Percentiles rank a stretch among this genome's conserved stretches.
These are phyloP conservation scores for Dolichotis patagonum DNA, from an alignment of 2,113 vertebrate genomes.

Conservation along the genomic window DNA sequence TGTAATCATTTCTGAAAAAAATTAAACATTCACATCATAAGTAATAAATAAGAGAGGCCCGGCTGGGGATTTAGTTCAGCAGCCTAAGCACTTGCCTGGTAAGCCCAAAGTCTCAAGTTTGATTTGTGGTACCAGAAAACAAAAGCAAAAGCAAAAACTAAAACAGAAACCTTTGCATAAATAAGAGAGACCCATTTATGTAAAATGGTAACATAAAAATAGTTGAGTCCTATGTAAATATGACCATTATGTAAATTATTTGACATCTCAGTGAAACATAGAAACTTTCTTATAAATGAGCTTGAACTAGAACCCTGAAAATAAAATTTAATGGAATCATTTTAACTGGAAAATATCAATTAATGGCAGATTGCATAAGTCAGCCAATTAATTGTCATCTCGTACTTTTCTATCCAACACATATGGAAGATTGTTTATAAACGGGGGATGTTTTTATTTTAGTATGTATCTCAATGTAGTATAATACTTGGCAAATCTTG, in stretches of 20 bases:
- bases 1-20: slow-evolving; percentile 7
- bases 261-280: slow-evolving; percentile 83
- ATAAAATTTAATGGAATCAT: slow-evolving; percentile 72
- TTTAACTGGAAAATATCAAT: slow-evolving; percentile 85
- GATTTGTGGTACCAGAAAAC: no score
- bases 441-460: slow-evolving; percentile 37
- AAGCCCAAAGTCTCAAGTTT: no score
- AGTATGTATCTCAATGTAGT: neutral
- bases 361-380: slow-evolving; percentile 85
- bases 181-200: slow-evolving; percentile 23
- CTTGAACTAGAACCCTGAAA: slow-evolving; percentile 73
- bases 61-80: no score
- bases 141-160: no score
- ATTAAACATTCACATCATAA: neutral
- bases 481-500: slow-evolving; percentile 54
- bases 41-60: neutral
- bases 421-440: slow-evolving; percentile 66
- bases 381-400: slow-evolving; percentile 78
- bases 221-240: slow-evolving; percentile 45
- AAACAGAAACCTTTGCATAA: neutral
- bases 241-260: slow-evolving; percentile 69
- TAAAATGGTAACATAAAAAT: slow-evolving; percentile 54
- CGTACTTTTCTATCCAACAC: slow-evolving; percentile 15
- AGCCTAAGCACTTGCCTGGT: no score
- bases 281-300: slow-evolving; percentile 80